Evolutionary conservation across 1,140 invertebrate species (phyloP).

Genomic region (Batillaria attramentaria): DNA sequence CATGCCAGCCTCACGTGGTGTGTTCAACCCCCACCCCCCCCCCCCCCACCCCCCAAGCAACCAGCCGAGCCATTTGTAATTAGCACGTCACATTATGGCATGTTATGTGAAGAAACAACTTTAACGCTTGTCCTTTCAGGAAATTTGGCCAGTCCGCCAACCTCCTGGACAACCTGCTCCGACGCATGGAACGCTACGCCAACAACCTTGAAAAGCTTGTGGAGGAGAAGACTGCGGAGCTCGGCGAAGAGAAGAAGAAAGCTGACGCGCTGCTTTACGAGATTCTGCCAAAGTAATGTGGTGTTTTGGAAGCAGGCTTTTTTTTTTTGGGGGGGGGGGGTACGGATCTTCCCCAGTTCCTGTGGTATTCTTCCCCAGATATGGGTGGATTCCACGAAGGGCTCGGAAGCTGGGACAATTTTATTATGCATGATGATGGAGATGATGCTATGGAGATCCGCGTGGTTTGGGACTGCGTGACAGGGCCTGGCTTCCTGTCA

Average conservation of each 20-base stretch:
- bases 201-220: constrained; percentile 94
- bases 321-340: too few species aligned
- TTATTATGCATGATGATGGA: too few species aligned
- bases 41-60: background rate
- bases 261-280: constrained; percentile 92
- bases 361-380: background rate
- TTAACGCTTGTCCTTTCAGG: constrained; percentile 21
- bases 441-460: too few species aligned
- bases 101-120: too few species aligned
- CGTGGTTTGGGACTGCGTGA: too few species aligned
- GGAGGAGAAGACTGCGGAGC: constrained; percentile 87
- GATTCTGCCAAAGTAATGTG: constrained; percentile 85
- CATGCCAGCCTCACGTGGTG: too few species aligned
- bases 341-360: background rate
- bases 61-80: background rate
- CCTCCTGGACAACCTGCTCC: constrained; percentile 94
- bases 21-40: too few species aligned
- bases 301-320: background rate
- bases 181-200: constrained; percentile 94
- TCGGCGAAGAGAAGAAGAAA: constrained; percentile 93
- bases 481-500: too few species aligned
- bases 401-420: too few species aligned
- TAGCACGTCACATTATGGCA: background rate
- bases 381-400: too few species aligned
- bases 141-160: constrained; percentile 72